Evolutionary conservation across 2,113 vertebrate species (phyloP).

Genomic region (Typhlomys cinereus): DNA sequence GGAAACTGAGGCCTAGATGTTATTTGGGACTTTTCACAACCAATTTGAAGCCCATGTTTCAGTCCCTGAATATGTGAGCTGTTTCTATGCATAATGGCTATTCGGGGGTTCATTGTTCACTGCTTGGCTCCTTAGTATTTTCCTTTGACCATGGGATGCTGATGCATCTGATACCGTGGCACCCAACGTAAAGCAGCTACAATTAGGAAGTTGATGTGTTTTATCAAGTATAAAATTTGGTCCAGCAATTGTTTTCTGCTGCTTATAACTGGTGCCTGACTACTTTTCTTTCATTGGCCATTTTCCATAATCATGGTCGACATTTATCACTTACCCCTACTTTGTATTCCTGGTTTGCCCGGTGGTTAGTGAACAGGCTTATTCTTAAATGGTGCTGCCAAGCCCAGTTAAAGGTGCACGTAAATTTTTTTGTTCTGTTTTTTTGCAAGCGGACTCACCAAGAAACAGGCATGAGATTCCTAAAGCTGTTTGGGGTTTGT

Average conservation of each 20-base stretch:
- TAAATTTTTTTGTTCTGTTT: slow-evolving; percentile 37
- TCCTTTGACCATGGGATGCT: slow-evolving; percentile 56
- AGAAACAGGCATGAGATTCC: slow-evolving; percentile 40
- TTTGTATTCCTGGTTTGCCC: slow-evolving; percentile 46
- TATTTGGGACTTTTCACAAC: slow-evolving; percentile 69
- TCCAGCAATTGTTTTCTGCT: slow-evolving; percentile 45
- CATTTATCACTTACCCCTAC: slow-evolving; percentile 46
- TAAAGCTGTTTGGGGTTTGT: slow-evolving; percentile 37
- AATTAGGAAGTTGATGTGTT: slow-evolving; percentile 31
- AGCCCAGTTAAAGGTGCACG: slow-evolving; percentile 58
- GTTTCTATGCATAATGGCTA: slow-evolving; percentile 70
- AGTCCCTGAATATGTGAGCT: slow-evolving; percentile 80
- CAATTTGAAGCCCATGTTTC: slow-evolving; percentile 64
- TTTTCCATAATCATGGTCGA: slow-evolving; percentile 36
- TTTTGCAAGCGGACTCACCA: slow-evolving; percentile 46
- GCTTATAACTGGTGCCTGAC: slow-evolving; percentile 64
- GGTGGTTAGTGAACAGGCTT: slow-evolving; percentile 64
- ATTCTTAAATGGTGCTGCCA: slow-evolving; percentile 71
- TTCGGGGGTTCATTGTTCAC: slow-evolving; percentile 55
- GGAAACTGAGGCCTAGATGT: slow-evolving; percentile 78
- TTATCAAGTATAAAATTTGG: slow-evolving; percentile 39
- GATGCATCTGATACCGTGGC: slow-evolving; percentile 56
- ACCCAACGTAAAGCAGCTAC: slow-evolving; percentile 69
- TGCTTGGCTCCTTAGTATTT: slow-evolving; percentile 64
- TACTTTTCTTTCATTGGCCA: slow-evolving; percentile 31